Base-by-base conservation (phyloP, 2,113 vertebrate species). In the Gnathonemus longibarbis region DNA sequence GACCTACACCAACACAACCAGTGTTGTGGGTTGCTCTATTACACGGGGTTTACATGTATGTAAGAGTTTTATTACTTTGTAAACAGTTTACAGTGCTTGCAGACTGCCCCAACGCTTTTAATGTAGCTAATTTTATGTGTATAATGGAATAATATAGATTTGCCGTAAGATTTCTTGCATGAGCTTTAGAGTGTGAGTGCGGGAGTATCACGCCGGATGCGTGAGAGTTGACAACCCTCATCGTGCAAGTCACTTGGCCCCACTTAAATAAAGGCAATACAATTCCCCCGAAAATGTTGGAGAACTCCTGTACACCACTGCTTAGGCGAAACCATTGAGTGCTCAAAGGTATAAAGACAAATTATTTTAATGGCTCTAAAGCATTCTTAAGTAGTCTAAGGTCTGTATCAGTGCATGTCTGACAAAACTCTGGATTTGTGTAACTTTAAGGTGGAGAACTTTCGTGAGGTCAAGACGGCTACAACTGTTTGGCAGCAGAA, bases 1-100 rank as follows among this genome's bases (percentile, higher is more conserved):
- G 86, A 91, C 93, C 94, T 93, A 90, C 93, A 94, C 93, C 93
- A 94, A 94, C 93, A 94, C 94, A 94, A 95, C 96, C 94, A 95
- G 94, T 94, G 93, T 53, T 90, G 90, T 77, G 91, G 91, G 93
- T 93, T 93, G 92, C 92, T 90, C 92, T 93, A 62, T 89, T 90
- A 84, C n/a, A 62, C 24, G 24, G 56, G 21, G 24, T 62, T 62
- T 62, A n/a, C 56, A 62, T 62, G 24, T n/a, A 62, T 62, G 56
- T 62, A 62, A 62, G 52, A 53, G 7, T n/a, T 62, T 24, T 62
- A 62, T 62, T 62, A 62, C 56, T n/a, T 62, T 62, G 2, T 62
- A 62, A 62, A 62, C 56, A 62, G 6, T 62, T n/a, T 62, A 7
- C 6, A 58, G 56, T 24, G 21, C 6, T 58, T 58, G 21, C 21